Base-by-base conservation (phyloP, 2,113 vertebrate genomes). In the Mormyrus iriodes region DNA sequence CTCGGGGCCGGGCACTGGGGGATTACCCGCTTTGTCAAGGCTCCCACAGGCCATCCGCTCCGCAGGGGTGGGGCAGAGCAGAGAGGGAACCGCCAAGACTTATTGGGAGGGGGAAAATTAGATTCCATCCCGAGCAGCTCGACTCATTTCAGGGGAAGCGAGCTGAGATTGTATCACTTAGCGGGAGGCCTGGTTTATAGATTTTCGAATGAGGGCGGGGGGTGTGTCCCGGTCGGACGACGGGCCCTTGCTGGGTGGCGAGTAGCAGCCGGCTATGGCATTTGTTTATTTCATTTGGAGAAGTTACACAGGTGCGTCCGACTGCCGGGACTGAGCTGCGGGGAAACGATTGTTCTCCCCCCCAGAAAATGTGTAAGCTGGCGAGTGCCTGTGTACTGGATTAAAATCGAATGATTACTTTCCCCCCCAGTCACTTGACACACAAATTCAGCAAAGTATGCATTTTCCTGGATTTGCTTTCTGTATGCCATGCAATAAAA, bases 151-250 rank as follows among this genome's bases (percentile, higher is more conserved):
- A 89, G 91, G 89, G 90, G 86, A 91, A 88, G 90, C 90, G 89
- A 86, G 90, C 89, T 89, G 90, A 93, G 88, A 91, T 93, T 91
- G 85, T 90, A 91, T 91, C 91, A 90, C 90, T 91, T 90, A 87
- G 88, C 52, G 85, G 89, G 84, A 85, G 89, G 84, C 79, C 88
- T 85, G 87, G 35, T 85, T 90, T 92, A 89, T 91, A 89, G 89
- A 90, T 90, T 89, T 90, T 83, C 88, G 88, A 88, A 82, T 52
- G 55, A 90, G 88, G 88, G 51, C 88, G 52, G 69, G 42, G n/a
- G 27, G 39, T 35, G 85, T 76, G 52, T 44, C 42, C 65, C 13
- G 31, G 88, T 19, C 46, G n/a, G 44, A 51, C 42, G 6, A 39
- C 12, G 48, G 12, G 61, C 21, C 12, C 79, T 46, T 39, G 51